phyloP scores from a whole-genome alignment of 1,140 invertebrate species.

The Brachystomella parvula region DNA sequence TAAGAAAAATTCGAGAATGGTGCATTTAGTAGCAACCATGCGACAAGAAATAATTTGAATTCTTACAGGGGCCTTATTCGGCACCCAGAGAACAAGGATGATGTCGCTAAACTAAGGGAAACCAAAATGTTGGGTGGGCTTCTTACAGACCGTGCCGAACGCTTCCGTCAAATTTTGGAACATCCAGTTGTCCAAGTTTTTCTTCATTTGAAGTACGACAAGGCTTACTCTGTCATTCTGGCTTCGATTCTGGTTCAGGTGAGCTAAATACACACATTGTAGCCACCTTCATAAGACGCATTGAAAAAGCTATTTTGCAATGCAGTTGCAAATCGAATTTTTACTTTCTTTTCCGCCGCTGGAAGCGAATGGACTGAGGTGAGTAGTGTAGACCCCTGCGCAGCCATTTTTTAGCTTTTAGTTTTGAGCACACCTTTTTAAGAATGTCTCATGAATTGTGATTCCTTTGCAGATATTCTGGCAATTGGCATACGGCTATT shows the following conservation, averaged over 20 bases:
- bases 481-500: neutral
- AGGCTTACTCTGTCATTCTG: neutral
- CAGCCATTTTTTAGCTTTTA: no score
- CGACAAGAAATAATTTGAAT: no score
- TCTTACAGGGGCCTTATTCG: no score
- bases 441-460: neutral
- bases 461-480: neutral
- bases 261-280: neutral
- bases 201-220: neutral
- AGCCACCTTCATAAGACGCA: neutral
- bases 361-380: no score
- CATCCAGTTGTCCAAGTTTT: neutral
- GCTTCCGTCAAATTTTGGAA: neutral
- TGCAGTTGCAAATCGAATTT: neutral
- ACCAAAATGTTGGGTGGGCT: neutral
- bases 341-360: neutral
- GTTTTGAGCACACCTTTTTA: neutral
- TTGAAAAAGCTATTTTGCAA: neutral
- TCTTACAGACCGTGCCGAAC: neutral
- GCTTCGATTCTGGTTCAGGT: neutral
- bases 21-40: no score
- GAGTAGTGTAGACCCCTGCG: no score
- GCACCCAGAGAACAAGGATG: no score
- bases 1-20: no score
- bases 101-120: no score